A percentile compares a stretch with the other conserved stretches of the same genome.
These are phyloP conservation scores for Callosobruchus maculatus DNA, from an alignment of 2,888 invertebrate species.

Conservation along the genomic window DNA sequence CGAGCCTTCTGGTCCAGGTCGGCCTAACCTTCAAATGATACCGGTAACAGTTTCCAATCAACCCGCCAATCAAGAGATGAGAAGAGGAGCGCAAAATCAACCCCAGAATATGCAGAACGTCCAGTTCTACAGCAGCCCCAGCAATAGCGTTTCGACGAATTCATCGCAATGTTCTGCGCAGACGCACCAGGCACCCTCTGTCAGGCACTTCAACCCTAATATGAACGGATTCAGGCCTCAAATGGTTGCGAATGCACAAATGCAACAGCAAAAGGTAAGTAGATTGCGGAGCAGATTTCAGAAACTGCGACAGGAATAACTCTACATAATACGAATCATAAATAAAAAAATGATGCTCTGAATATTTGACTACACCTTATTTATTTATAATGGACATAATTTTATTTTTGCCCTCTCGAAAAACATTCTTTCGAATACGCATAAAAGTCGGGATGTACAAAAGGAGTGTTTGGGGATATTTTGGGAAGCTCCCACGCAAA, in stretches of 20 bases:
- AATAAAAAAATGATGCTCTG: too few species aligned
- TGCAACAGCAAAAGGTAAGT: slow-evolving; percentile 40
- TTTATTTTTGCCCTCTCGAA: too few species aligned
- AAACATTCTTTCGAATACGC: too few species aligned
- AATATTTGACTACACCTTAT: too few species aligned
- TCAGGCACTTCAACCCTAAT: slow-evolving; percentile 33
- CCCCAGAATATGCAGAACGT: slow-evolving; percentile 29
- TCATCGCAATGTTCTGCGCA: slow-evolving; percentile 15
- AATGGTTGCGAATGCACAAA: slow-evolving; percentile 15
- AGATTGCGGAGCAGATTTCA: too few species aligned
- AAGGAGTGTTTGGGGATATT: too few species aligned
- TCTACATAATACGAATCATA: too few species aligned
- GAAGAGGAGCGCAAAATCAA: slow-evolving; percentile 15
- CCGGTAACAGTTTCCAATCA: slow-evolving; percentile 37
- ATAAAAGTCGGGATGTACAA: too few species aligned
- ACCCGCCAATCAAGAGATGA: slow-evolving; percentile 25
- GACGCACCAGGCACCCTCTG: slow-evolving; percentile 33
- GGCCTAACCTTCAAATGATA: slow-evolving; percentile 43
- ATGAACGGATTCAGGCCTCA: slow-evolving; percentile 39
- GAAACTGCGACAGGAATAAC: too few species aligned
- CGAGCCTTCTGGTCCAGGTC: slow-evolving; percentile 45
- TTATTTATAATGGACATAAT: too few species aligned
- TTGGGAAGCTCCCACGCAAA: too few species aligned
- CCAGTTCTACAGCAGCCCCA: slow-evolving; percentile 13
- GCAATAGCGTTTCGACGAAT: background rate